Percentiles rank a stretch among this genome's conserved stretches.
Conservation (phyloP, 2,888 invertebrate genomes). For the Leptinotarsa peninsularis region DNA sequence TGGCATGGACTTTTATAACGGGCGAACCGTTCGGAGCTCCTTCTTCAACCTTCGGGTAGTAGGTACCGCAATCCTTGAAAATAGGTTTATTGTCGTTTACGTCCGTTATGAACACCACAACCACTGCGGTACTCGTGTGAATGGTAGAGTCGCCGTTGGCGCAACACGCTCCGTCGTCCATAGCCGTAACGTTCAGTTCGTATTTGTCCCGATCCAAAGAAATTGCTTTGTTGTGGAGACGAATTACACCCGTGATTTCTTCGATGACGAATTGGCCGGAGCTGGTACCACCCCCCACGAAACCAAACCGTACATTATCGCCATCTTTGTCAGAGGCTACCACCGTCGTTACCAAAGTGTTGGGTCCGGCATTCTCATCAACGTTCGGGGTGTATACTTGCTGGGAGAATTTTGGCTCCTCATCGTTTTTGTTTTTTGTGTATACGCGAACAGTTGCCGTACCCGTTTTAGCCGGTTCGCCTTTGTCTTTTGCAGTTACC, state of each 20-base stretch:
- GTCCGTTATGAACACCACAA: conserved; percentile 96
- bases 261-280: conserved; percentile 96
- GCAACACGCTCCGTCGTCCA: conserved; percentile 98
- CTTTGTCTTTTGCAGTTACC: conserved; percentile 95
- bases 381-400: conserved; percentile 97
- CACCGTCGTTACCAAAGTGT: conserved; percentile 94
- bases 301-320: conserved; percentile 93
- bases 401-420: conserved; percentile 96
- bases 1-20: conserved; percentile 91
- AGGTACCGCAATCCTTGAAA: conserved; percentile 93
- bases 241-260: conserved; percentile 94
- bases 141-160: conserved; percentile 87
- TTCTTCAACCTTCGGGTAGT: conserved; percentile 89
- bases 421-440: conserved; percentile 98
- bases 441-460: conserved; percentile 94
- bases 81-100: conserved; percentile 97
- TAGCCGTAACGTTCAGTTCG: conserved; percentile 95
- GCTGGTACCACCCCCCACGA: conserved; percentile 87
- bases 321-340: conserved; percentile 98
- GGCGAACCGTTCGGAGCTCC: conserved; percentile 94
- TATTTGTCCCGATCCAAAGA: conserved; percentile 93
- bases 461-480: conserved; percentile 91
- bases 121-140: conserved; percentile 93
- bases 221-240: conserved; percentile 87
- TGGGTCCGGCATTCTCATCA: conserved; percentile 95